Evolutionary conservation across 1,140 invertebrate species (phyloP).

Genomic region (Venustaconcha ellipsiformis): DNA sequence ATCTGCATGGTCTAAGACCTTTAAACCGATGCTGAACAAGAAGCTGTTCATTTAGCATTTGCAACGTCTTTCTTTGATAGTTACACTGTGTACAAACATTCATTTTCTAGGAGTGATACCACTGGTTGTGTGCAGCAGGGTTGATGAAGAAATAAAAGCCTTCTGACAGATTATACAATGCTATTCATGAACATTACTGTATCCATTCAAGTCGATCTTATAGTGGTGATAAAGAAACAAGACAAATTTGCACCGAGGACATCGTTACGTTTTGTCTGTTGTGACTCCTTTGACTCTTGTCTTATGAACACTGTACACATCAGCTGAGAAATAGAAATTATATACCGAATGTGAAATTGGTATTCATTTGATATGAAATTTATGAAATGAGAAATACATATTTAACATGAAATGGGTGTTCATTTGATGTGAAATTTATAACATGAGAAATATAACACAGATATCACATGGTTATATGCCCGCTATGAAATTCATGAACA

Average conservation of each 20-base stretch:
- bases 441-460: too few species aligned
- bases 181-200: slow-evolving; percentile 41
- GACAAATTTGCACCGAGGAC: slow-evolving; percentile 43
- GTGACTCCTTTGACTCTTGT: slow-evolving; percentile 24
- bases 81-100: slow-evolving; percentile 36
- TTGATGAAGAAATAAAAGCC: slow-evolving; percentile 35
- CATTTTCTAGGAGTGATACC: slow-evolving; percentile 43
- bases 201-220: slow-evolving; percentile 43
- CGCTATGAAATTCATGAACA: too few species aligned
- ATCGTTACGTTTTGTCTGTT: slow-evolving; percentile 38
- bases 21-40: slow-evolving; percentile 51
- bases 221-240: slow-evolving; percentile 34
- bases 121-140: slow-evolving; percentile 42
- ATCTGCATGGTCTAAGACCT: slow-evolving; percentile 50
- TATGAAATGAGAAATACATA: too few species aligned
- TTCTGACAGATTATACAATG: slow-evolving; percentile 40
- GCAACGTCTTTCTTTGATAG: slow-evolving; percentile 37
- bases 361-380: too few species aligned
- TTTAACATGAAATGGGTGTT: too few species aligned
- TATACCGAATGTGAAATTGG: too few species aligned
- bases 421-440: too few species aligned
- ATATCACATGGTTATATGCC: too few species aligned
- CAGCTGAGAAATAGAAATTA: slow-evolving; percentile 28
- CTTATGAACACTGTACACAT: slow-evolving; percentile 48
- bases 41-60: slow-evolving; percentile 50